Conservation (phyloP, 2,113 vertebrate species). For the Isichthys henryi region DNA sequence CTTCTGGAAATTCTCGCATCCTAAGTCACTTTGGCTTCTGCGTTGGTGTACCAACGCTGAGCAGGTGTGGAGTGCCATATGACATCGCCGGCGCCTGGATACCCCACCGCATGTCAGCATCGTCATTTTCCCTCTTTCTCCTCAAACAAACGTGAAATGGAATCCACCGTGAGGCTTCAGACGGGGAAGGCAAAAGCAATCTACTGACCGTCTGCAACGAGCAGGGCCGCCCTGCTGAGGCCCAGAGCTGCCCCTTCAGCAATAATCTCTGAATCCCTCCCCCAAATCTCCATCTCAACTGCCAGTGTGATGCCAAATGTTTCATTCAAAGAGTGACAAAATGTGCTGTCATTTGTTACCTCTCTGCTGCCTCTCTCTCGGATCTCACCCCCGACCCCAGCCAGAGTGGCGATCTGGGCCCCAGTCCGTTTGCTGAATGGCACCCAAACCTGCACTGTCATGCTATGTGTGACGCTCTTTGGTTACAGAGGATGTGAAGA, state of each 20-base stretch:
- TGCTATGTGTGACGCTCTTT: not conserved
- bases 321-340: not conserved
- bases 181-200: constrained; percentile 27
- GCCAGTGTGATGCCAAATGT: not conserved
- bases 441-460: not conserved
- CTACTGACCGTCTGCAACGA: not conserved
- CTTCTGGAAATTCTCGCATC: constrained; percentile 32
- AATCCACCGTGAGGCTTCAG: constrained; percentile 4
- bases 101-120: not conserved
- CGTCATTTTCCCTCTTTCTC: not conserved
- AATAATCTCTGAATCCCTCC: not conserved
- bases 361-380: not conserved
- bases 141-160: not conserved
- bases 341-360: not conserved
- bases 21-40: not conserved
- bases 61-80: not conserved
- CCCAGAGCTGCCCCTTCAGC: constrained; percentile 28
- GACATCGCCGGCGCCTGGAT: not conserved
- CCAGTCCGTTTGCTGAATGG: not conserved
- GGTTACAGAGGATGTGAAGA: not conserved
- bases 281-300: constrained; percentile 17
- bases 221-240: constrained; percentile 21
- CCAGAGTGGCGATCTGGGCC: not conserved
- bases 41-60: not conserved
- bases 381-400: not conserved